Conservation (phyloP, 2,888 invertebrate genomes). For the Meghimatium bilineatum region DNA sequence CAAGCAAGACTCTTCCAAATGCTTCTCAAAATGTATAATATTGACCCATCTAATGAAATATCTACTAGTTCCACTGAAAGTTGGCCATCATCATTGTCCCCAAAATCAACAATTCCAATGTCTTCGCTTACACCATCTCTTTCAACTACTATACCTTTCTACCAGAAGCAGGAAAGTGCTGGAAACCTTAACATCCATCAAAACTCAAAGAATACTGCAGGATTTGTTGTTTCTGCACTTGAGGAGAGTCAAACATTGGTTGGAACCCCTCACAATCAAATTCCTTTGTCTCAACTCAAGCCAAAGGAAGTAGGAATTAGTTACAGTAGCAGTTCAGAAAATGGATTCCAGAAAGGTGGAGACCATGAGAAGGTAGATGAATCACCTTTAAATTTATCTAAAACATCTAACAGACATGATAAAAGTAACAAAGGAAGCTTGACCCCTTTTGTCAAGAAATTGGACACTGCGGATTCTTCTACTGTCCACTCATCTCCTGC, state of each 20-base stretch:
- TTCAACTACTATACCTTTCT: not conserved
- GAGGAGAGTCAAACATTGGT: not conserved
- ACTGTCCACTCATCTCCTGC: not conserved
- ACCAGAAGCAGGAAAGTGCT: not conserved
- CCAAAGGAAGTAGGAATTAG: not conserved
- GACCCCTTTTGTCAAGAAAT: not conserved
- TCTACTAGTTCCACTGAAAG: not conserved
- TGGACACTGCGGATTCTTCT: not conserved
- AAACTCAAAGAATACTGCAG: not conserved
- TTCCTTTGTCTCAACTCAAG: not conserved
- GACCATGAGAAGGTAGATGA: not conserved
- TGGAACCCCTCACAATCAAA: not conserved
- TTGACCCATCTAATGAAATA: constrained; percentile 10
- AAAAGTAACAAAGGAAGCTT: not conserved
- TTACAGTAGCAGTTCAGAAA: not conserved
- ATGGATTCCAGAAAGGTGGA: not conserved
- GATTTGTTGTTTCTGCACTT: not conserved
- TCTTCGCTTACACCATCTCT: not conserved
- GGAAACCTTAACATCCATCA: too few species aligned
- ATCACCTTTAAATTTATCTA: constrained; percentile 31
- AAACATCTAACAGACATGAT: constrained; percentile 14
- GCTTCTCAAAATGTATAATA: constrained; percentile 44
- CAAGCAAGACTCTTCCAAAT: constrained; percentile 40
- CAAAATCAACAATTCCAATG: not conserved
- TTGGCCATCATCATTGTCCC: not conserved